A percentile compares a stretch with the other conserved stretches of the same genome.
Evolutionary conservation across 2,113 vertebrate species (phyloP).

Genomic region (Cheilinus undulatus): DNA sequence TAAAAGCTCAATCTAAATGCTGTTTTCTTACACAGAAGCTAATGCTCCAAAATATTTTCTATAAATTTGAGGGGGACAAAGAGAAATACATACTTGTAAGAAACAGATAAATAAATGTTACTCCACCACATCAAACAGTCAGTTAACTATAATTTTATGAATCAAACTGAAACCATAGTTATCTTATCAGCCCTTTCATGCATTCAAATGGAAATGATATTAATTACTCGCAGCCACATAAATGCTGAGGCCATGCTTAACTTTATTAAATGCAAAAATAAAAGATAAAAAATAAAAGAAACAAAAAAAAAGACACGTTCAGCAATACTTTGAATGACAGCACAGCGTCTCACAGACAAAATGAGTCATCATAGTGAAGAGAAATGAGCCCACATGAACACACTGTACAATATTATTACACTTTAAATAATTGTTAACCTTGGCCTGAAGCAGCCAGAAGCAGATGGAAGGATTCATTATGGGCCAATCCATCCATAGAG

Average conservation of each 20-base stretch:
- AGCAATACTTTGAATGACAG: conserved; percentile 86
- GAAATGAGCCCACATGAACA: conserved; percentile 82
- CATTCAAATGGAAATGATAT: neutral
- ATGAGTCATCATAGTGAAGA: conserved; percentile 78
- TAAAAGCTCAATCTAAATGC: too few species aligned
- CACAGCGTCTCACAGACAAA: conserved; percentile 84
- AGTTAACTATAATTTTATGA: too few species aligned
- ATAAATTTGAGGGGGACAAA: too few species aligned
- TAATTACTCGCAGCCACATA: neutral
- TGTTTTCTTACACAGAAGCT: too few species aligned
- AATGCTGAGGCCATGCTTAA: conserved; percentile 89
- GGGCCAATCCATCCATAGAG: conserved; percentile 54
- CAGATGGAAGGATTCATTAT: conserved; percentile 67
- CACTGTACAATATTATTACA: conserved; percentile 85
- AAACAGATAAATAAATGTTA: too few species aligned
- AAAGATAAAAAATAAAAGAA: conserved; percentile 64
- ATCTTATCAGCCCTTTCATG: too few species aligned
- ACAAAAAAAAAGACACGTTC: conserved; percentile 75
- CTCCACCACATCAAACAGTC: too few species aligned
- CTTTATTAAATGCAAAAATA: conserved; percentile 90
- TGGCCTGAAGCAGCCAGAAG: conserved; percentile 88
- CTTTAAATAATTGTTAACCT: conserved; percentile 77
- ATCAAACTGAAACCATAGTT: too few species aligned
- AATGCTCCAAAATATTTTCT: too few species aligned
- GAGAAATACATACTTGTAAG: too few species aligned